These are phyloP conservation scores for Karalla daura DNA, from an alignment of 2,797 vertebrate genomes.

Conservation along the genomic window DNA sequence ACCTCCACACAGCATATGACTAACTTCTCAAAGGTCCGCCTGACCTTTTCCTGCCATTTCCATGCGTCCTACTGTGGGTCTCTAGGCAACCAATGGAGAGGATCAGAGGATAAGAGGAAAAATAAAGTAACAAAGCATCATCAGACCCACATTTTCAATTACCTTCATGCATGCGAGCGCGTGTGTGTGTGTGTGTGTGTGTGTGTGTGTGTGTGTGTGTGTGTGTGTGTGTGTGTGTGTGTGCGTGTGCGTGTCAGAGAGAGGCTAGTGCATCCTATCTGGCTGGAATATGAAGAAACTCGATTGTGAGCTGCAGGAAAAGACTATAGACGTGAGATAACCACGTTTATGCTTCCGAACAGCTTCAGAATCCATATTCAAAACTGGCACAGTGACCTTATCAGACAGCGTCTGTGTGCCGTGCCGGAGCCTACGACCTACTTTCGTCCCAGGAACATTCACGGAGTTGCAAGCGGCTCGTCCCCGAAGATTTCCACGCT, in stretches of 20 bases:
- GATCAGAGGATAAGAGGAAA: constrained; percentile 39
- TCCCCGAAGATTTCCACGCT: constrained; percentile 31
- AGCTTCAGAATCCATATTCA: constrained; percentile 20
- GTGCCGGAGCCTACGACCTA: constrained; percentile 43
- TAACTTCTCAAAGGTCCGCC: constrained; percentile 79
- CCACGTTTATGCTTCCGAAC: background rate
- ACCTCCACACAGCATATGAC: constrained; percentile 75
- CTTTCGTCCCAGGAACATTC: constrained; percentile 43
- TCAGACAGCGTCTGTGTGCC: constrained; percentile 23
- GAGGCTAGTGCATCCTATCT: background rate
- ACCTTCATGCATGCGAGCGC: constrained; percentile 7
- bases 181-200: background rate
- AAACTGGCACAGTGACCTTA: constrained; percentile 52
- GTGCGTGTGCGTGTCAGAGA: background rate
- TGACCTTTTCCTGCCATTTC: constrained; percentile 79
- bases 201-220: background rate
- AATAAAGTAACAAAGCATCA: constrained; percentile 60
- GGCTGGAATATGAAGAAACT: constrained; percentile 28
- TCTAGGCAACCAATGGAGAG: constrained; percentile 75
- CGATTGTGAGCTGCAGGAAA: background rate
- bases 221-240: background rate
- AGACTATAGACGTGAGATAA: background rate
- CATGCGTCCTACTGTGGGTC: constrained; percentile 75
- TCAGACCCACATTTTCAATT: constrained; percentile 44
- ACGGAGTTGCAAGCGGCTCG: constrained; percentile 44